Base-by-base conservation (phyloP, 1,140 invertebrate genomes). In the Druon quercuslanigerum region DNA sequence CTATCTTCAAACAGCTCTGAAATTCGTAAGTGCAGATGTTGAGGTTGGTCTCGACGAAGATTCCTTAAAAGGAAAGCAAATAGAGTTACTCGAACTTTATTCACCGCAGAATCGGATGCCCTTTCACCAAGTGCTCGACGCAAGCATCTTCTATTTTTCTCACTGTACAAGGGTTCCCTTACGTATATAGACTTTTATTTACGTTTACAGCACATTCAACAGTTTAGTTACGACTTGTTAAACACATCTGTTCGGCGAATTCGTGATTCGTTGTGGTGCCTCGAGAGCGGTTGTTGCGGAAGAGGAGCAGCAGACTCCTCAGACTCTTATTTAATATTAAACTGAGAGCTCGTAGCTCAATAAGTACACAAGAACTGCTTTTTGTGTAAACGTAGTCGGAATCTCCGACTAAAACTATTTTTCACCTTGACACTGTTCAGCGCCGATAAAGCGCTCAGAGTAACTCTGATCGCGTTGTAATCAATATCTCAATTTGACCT, bases 301-400 rank as follows among this genome's bases (percentile, higher is more conserved):
- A 66, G 25, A 66, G 60, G 25, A 66, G n/a, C 33, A 66, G 60
- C 25, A 16, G 25, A 81, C 76, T 77, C 76, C 50, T 20, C 66
- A 50, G 73, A 51, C 75, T 79, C 72, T 76, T 75, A 73, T 70
- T 73, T 66, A 76, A 77, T 72, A 72, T 74, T 73, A 75, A 73
- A 72, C 60, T 40, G 51, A 51, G 56, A 50, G 79, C 51, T 74
- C 71, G 57, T 79, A 78, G 83, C 77, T 86, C 85, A 86, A 86
- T 83, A 86, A 86, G 85, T 86, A 85, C 82, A 83, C 80, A 79
- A 76, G 78, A 14, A 66, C 20, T 66, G 60, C 60, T 40, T 66
- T 40, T 12, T 46, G 13, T 40, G 60, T 66, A 46, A 46, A 66
- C 33, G 33, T 46, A 33, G 13, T 25, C 60, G 2, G 25, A 66